phyloP scores from a whole-genome alignment of 2,797 vertebrate genomes.

The Tokudaia muenninki region DNA sequence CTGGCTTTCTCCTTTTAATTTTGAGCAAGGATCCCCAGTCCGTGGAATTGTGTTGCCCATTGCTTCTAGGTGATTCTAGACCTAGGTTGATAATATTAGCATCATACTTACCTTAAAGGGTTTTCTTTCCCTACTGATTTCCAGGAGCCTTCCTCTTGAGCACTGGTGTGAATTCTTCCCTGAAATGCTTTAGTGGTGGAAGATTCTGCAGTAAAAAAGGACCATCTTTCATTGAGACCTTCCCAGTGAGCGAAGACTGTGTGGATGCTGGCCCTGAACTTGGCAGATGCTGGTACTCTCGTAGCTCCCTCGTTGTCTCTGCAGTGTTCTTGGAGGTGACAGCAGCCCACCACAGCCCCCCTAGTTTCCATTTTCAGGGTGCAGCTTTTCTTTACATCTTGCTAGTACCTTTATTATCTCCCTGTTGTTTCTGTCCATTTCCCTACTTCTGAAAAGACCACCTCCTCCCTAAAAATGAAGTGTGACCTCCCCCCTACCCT shows the following conservation, averaged over 20 bases:
- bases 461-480: background rate
- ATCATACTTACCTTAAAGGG: background rate
- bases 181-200: accelerated
- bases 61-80: background rate
- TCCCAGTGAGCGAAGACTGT: background rate
- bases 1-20: background rate
- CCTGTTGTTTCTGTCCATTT: background rate
- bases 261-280: background rate
- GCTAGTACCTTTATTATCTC: background rate
- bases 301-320: background rate
- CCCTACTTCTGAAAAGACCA: background rate
- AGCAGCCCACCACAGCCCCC: background rate
- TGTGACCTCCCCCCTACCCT: accelerated
- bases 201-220: background rate
- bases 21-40: background rate
- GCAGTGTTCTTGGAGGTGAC: background rate
- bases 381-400: background rate
- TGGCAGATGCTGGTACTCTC: background rate
- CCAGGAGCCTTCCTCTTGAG: background rate
- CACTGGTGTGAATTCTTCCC: background rate
- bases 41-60: background rate
- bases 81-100: background rate
- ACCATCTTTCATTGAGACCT: background rate
- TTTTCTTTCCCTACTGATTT: background rate
- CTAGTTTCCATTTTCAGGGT: background rate